Percentiles rank a stretch among this genome's conserved stretches.
Evolutionary conservation across 2,888 invertebrate genomes (phyloP).

Genomic region (Tortricodes alternella): DNA sequence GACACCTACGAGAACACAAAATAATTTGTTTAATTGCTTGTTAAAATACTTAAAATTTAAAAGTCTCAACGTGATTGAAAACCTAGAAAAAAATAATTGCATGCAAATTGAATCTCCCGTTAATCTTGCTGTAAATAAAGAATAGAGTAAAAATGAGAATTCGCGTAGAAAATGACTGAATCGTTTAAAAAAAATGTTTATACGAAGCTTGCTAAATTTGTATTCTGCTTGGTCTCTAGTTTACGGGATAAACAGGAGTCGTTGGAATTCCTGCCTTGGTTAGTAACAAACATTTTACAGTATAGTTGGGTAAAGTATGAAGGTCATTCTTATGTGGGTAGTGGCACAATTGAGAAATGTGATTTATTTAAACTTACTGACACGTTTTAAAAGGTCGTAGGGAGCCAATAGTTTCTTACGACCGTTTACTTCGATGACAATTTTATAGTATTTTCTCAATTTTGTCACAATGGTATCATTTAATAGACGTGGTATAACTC

Average conservation of each 20-base stretch:
- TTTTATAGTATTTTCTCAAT: conserved; percentile 9
- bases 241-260: conserved; percentile 90
- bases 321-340: conserved; percentile 34
- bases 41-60: not conserved
- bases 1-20: conserved; percentile 35
- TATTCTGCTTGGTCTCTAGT: conserved; percentile 83
- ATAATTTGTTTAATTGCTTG: not conserved
- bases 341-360: conserved; percentile 40
- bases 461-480: conserved; percentile 10
- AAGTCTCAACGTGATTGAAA: not conserved
- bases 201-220: conserved; percentile 60
- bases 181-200: conserved; percentile 46
- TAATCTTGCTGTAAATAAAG: conserved; percentile 9
- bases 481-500: conserved; percentile 34
- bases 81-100: conserved; percentile 3
- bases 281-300: conserved; percentile 83
- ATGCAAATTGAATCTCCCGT: conserved; percentile 3
- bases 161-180: conserved; percentile 42
- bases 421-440: not conserved
- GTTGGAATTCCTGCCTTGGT: conserved; percentile 91
- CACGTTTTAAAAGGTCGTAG: not conserved
- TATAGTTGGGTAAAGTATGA: conserved; percentile 49
- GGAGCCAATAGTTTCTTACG: not conserved
- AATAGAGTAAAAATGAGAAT: conserved; percentile 11
- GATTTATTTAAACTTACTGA: conserved; percentile 2